phyloP scores from a whole-genome alignment of 2,888 invertebrate genomes.

The Cephus spinipes region DNA sequence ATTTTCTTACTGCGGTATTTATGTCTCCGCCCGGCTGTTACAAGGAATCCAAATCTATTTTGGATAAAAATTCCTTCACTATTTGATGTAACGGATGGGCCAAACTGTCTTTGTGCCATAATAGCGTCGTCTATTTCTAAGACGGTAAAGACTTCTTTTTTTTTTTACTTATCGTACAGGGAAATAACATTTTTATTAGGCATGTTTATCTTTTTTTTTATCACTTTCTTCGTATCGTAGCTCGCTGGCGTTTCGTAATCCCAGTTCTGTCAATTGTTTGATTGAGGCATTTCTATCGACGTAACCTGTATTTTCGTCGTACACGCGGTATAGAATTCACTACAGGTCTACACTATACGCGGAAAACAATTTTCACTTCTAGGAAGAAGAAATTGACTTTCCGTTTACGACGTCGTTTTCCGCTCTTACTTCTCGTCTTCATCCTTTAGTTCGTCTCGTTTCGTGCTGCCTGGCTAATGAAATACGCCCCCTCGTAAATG shows the following conservation, averaged over 20 bases:
- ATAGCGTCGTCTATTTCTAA: neutral
- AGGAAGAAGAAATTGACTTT: conserved; percentile 24
- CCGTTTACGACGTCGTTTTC: conserved; percentile 16
- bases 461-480: conserved; percentile 2
- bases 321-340: neutral
- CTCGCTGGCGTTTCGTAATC: neutral
- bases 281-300: neutral
- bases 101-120: neutral
- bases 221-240: neutral
- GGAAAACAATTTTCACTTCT: conserved; percentile 4
- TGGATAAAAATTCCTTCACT: neutral
- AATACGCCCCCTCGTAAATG: neutral
- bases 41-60: neutral
- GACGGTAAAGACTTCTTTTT: neutral
- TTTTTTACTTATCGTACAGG: too few relatives aligned
- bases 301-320: neutral
- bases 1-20: neutral
- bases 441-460: neutral
- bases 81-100: neutral
- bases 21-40: neutral
- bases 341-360: neutral
- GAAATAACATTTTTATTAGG: neutral
- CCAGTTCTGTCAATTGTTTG: neutral
- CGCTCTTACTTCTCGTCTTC: neutral
- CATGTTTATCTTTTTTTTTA: neutral